Base-by-base conservation (phyloP, 2,113 vertebrate species). In the Microcebus lehilahytsara region DNA sequence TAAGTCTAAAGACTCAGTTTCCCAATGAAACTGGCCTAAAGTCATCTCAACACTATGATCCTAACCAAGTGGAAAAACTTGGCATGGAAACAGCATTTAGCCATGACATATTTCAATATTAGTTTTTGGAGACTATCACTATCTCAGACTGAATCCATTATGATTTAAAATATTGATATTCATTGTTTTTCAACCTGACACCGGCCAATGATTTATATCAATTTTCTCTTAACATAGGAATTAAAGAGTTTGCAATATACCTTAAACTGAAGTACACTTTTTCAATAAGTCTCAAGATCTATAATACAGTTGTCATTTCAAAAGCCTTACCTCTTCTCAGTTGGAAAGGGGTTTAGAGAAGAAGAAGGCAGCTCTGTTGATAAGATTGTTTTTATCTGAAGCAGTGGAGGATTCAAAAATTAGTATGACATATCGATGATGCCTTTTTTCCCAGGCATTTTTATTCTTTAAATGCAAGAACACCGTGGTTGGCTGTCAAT, bases 141-240 rank as follows among this genome's bases (percentile, higher is more conserved):
- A 42, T 91, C 85, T 91, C 87, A 64, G 40, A 69, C 25, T 46
- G n/a, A 96, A 96, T 96, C 92, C 72, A 89, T 92, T 96, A 86
- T 95, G 93, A 92, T 93, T 98, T 96, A 96, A 91, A 97, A 86
- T 97, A 96, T 94, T 97, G 96, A 95, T 92, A 96, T 77, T 92
- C 93, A 95, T 91, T 97, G 95, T 95, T 97, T 98, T 94, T 49
- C 85, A 85, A 85, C 75, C 87, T 91, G 95, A 91, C 87, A 91
- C 53, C 79, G 37, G 30, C 92, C 92, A 75, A 58, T 89, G 94
- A 97, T 85, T 96, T 78, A 79, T 93, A 94, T 85, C 97, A 88
- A 89, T 95, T 91, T 97, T 96, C 96, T 88, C 60, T 93, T 94
- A 97, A 87, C 79, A 77, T 4, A 81, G 79, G 97, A 95, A 96